These are phyloP conservation scores for Tuta absoluta DNA, from an alignment of 2,888 invertebrate species.

Conservation along the genomic window DNA sequence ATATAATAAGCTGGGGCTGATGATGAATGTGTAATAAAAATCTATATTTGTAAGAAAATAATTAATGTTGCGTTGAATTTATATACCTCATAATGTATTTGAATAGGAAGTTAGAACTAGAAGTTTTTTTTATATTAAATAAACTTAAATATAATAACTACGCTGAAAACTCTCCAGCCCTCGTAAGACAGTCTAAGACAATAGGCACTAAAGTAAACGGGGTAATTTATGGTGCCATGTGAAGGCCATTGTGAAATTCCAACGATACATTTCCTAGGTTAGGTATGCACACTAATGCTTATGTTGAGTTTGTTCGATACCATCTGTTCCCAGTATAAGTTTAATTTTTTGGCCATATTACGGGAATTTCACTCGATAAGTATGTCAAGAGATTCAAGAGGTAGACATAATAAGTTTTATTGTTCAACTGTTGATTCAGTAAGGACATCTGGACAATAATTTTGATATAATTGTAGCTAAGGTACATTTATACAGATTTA, in stretches of 20 bases:
- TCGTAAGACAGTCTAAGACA: too few relatives aligned
- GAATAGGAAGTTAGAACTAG: not conserved
- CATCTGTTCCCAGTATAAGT: not conserved
- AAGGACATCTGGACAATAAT: constrained; percentile 66
- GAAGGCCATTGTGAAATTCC: not conserved
- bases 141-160: not conserved
- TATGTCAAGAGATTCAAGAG: constrained; percentile 71
- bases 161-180: not conserved
- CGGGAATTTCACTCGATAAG: constrained; percentile 51
- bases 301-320: not conserved
- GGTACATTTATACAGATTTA: constrained; percentile 34
- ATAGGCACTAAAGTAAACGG: constrained; percentile 1
- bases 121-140: not conserved
- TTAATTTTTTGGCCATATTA: not conserved
- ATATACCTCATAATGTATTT: too few relatives aligned
- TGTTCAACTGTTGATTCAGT: constrained; percentile 60
- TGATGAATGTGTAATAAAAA: constrained; percentile 1
- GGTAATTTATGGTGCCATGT: not conserved
- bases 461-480: constrained; percentile 56
- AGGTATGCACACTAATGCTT: too few relatives aligned
- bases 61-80: not conserved
- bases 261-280: not conserved
- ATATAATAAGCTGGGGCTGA: not conserved
- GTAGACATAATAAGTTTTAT: constrained; percentile 60
- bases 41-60: not conserved